These are phyloP conservation scores for Petrocephalus zakoni DNA, from an alignment of 2,113 vertebrate species.

Conservation along the genomic window DNA sequence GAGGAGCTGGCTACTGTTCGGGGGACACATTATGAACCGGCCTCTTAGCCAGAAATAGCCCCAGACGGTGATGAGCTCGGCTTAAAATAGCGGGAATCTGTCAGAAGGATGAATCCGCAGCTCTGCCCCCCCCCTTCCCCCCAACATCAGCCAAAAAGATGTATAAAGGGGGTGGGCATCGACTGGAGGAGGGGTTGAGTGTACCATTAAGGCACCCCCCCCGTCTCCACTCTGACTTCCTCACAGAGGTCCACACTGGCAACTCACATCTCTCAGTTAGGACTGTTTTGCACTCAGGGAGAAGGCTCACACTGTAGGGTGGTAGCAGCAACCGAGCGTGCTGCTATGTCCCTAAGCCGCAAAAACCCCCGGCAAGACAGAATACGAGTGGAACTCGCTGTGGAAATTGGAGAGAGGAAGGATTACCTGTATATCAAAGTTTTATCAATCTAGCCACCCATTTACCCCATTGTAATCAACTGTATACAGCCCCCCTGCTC, in stretches of 20 bases:
- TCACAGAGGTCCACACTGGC: background rate
- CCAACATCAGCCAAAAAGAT: background rate
- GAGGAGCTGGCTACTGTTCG: background rate
- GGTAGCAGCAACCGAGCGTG: background rate
- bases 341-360: background rate
- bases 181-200: too few relatives aligned
- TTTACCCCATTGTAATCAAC: background rate
- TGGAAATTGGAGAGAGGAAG: background rate
- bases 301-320: background rate
- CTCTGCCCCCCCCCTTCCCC: background rate
- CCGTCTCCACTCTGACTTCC: background rate
- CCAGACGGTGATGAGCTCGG: background rate
- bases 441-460: background rate
- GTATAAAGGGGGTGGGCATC: background rate
- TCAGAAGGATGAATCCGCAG: background rate
- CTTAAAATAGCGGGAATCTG: background rate
- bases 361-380: background rate
- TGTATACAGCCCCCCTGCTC: background rate
- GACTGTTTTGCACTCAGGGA: background rate
- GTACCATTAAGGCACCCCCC: background rate
- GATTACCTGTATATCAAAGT: slow-evolving; percentile 2
- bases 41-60: background rate
- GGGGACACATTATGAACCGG: background rate
- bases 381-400: background rate
- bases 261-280: background rate